Evolutionary conservation across 2,888 invertebrate genomes (phyloP).

Genomic region (Drosophila monieri): DNA sequence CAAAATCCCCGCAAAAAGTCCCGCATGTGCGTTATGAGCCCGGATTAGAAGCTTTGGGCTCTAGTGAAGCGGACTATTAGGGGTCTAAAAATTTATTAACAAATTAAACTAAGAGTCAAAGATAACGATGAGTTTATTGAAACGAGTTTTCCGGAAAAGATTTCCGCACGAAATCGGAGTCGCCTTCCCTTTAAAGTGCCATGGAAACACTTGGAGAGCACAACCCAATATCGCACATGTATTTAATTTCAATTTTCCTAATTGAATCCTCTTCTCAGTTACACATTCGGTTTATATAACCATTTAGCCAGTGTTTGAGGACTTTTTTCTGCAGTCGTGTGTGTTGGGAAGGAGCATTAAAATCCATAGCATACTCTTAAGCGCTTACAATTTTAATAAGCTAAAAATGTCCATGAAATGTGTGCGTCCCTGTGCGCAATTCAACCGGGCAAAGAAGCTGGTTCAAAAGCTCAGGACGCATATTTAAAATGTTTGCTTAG

Average conservation of each 20-base stretch:
- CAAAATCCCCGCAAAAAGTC: constrained; percentile 26
- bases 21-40: constrained; percentile 36
- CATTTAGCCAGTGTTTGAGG: constrained; percentile 6
- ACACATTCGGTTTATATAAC: constrained; percentile 5
- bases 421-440: constrained; percentile 38
- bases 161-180: not conserved
- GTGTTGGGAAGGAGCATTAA: constrained; percentile 8
- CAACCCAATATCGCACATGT: not conserved
- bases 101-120: constrained; percentile 15
- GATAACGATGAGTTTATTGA: constrained; percentile 1
- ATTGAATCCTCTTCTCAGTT: not conserved
- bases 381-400: constrained; percentile 46
- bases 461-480: constrained; percentile 35
- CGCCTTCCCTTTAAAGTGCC: not conserved
- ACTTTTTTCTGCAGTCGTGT: constrained; percentile 1
- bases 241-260: not conserved
- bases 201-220: not conserved
- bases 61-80: constrained; percentile 20
- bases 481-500: constrained; percentile 40
- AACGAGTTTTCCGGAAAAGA: not conserved
- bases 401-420: constrained; percentile 41
- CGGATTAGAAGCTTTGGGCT: constrained; percentile 25
- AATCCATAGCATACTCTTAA: constrained; percentile 43
- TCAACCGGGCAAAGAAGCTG: constrained; percentile 22
- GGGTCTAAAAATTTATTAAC: constrained; percentile 23